Conservation (phyloP, 2,113 vertebrate species). For the Colaptes auratus region DNA sequence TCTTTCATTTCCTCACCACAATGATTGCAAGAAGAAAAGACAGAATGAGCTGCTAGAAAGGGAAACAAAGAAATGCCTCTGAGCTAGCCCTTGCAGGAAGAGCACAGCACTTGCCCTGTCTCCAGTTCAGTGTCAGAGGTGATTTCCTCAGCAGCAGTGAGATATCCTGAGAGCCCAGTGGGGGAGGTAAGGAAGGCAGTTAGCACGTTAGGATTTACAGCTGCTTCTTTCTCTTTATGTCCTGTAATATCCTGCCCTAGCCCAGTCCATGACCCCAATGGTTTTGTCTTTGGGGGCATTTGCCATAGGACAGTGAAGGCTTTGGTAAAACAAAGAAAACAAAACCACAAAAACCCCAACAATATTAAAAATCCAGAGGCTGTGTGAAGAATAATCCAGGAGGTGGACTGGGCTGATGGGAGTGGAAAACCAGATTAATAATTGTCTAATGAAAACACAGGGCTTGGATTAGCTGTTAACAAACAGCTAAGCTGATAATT, state of each 20-base stretch:
- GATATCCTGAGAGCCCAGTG: neutral
- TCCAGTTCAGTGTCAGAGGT: neutral
- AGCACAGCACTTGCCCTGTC: neutral
- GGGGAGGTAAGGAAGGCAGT: neutral
- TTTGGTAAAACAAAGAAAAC: neutral
- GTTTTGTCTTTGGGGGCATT: neutral
- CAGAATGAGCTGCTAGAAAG: neutral
- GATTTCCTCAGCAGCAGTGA: neutral
- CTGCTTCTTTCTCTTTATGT: constrained; percentile 1
- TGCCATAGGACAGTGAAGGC: neutral
- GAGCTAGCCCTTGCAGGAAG: neutral
- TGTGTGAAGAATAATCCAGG: neutral
- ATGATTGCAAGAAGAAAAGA: neutral
- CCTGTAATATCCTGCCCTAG: neutral
- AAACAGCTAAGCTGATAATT: neutral
- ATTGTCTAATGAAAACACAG: neutral
- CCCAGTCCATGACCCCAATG: neutral
- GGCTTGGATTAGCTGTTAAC: neutral
- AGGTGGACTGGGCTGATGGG: neutral
- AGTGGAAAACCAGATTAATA: neutral
- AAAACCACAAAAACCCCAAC: too few species aligned
- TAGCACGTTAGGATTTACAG: neutral
- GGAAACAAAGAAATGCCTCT: neutral
- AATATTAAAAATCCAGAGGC: neutral
- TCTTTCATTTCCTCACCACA: constrained; percentile 30